Base-by-base conservation (phyloP, 2,797 vertebrate genomes). In the Echiichthys vipera region DNA sequence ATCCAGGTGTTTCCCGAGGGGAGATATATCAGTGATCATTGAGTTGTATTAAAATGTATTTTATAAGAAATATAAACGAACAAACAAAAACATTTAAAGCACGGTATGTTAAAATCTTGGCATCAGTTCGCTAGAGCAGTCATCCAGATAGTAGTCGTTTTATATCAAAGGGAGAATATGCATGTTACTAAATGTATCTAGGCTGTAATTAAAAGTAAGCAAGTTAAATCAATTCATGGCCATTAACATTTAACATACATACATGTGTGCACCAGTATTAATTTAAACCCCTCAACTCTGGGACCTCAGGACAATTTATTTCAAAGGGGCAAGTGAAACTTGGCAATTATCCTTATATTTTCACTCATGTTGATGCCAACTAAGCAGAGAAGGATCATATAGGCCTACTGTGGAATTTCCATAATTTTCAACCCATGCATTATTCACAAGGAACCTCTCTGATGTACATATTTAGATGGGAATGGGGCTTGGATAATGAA, bases 391-490 rank as follows among this genome's bases (percentile, higher is more conserved):
- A 54, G 59, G 51, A 61, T 78, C 55, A 42, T 54, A n/a, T n/a
- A n/a, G n/a, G n/a, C n/a, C n/a, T n/a, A 59, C 24, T 25, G 18
- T 56, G 67, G 39, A 8, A 87, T 89, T 81, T 84, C 69, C 83
- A 85, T 87, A 77, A 74, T 80, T 74, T 46, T 42, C 43, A 49
- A 17, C 6, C 6, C 10, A 84, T 90, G 59, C 45, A 87, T 87
- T 77, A 87, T 87, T 86, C 73, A 81, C 22, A 10, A 47, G 56
- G 67, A 78, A 45, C 80, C 70, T 77, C 72, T 88, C 49, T 32
- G 71, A 80, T 58, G 77, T 72, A 64, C 68, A 59, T 71, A 65
- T 81, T 84, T 75, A 76, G 32, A 80, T 66, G 43, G 36, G 9
- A 71, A 80, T 34, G 30, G 7, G 7, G 12, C 10, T 68, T 51